Evolutionary conservation across 37 sponge, comb jelly and placozoan species (phyloP), one percentile per base, ranked within the genome.

Genomic region (Aplysina aerophoba): DNA sequence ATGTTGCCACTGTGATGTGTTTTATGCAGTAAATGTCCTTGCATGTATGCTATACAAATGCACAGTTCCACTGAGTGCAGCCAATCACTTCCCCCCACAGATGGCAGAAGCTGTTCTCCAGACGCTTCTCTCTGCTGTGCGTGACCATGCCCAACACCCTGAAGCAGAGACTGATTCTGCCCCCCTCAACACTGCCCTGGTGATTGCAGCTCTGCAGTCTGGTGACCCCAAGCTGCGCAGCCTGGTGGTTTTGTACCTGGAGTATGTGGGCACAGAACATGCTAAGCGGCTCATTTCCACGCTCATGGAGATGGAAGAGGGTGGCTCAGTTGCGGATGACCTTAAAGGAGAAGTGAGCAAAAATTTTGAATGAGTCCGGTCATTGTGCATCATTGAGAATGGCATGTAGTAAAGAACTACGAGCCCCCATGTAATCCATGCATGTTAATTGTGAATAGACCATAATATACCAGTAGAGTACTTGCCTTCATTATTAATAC

Each of bases 181-280:
- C 2, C 57, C 38, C 15, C 67, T 69, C 28, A 19, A 11, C 21
- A 44, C 22, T 3, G 54, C 79, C n/a, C 21, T 86, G 22, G 79
- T 86, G 16, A 3, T 25, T 8, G 27, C 64, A 0, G 79, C 73
- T 39, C 50, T 78, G 21, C 22, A 44, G 35, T 59, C 79, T 31
- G 44, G 75, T 14, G 59, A 85, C 77, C 4, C 59, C 72, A 81
- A 87, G 39, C 81, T 87, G 35, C 81, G 80, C 25, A 12, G 40
- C 20, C 30, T 87, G 30, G 69, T 87, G 21, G 20, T 37, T 37
- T 36, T 37, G 40, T 87, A 80, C 58, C 72, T 87, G 20, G 40
- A 50, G 40, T 19, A 55, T 16, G 60, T 87, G 55, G 81, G 81
- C 0, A 80, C 81, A 53, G 38, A 80, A 1, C 35, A 80, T 34